These are phyloP conservation scores for Drosophila murphyi DNA, from an alignment of 1,140 invertebrate species.

Conservation along the genomic window DNA sequence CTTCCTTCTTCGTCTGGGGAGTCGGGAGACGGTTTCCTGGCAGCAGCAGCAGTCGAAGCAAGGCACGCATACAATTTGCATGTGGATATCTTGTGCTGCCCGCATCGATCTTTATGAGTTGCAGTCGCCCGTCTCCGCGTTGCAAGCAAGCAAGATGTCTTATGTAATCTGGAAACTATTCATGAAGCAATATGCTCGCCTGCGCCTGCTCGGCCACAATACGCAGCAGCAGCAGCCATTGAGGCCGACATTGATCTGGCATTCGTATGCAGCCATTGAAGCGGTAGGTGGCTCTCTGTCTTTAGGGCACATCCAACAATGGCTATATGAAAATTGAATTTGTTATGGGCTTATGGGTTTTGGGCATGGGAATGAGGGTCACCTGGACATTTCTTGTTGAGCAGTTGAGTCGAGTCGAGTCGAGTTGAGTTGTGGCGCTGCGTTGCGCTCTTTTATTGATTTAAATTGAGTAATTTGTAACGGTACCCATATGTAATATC, in stretches of 20 bases:
- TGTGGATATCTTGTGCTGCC: conserved; percentile 62
- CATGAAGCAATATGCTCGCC: conserved; percentile 82
- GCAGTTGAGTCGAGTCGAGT: background rate
- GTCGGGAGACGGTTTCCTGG: conserved; percentile 65
- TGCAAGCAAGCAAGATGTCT: conserved; percentile 60
- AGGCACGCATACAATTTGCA: conserved; percentile 79
- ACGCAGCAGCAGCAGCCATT: conserved; percentile 41
- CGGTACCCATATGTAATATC: conserved; percentile 58
- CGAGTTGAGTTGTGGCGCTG: background rate
- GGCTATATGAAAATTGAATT: conserved; percentile 30
- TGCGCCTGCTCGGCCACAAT: conserved; percentile 50
- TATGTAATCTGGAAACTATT: conserved; percentile 84
- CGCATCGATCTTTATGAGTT: conserved; percentile 55
- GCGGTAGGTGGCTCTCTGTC: conserved; percentile 45
- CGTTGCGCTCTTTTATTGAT: conserved; percentile 65
- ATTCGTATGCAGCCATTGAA: conserved; percentile 70
- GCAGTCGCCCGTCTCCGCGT: conserved; percentile 5
- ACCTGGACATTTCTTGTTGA: no score
- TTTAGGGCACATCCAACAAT: conserved; percentile 6
- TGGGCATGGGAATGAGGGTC: conserved; percentile 3
- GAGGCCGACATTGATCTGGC: conserved; percentile 74
- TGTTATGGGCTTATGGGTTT: conserved; percentile 10
- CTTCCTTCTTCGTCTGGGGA: background rate
- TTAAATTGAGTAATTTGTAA: conserved; percentile 79
- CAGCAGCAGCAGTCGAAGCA: background rate